Evolutionary conservation across 2,888 invertebrate species (phyloP).

Genomic region (Dryadula phaetusa): DNA sequence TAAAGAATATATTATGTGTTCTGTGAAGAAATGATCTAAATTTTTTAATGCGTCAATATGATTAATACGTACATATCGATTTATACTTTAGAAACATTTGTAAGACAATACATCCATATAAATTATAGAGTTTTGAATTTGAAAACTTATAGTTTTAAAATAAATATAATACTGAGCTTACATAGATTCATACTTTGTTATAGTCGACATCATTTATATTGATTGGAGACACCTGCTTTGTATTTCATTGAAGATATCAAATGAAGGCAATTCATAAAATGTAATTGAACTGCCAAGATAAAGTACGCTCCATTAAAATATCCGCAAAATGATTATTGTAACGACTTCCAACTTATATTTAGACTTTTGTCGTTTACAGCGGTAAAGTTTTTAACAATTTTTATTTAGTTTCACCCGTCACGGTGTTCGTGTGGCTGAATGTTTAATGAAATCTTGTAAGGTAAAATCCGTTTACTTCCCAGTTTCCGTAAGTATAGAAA

Average conservation of each 20-base stretch:
- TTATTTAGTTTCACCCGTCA: neutral
- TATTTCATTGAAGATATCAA: conserved; percentile 34
- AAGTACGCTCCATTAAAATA: conserved; percentile 31
- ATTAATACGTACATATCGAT: too few relatives aligned
- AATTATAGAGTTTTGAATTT: too few relatives aligned
- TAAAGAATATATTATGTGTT: neutral
- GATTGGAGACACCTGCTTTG: conserved; percentile 33
- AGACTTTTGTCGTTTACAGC: neutral
- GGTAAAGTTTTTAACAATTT: neutral
- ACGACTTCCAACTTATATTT: conserved; percentile 21
- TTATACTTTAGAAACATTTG: too few relatives aligned
- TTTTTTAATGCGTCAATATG: too few relatives aligned
- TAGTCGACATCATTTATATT: conserved; percentile 21
- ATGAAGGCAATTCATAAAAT: conserved; percentile 34
- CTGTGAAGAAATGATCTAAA: too few relatives aligned
- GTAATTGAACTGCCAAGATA: conserved; percentile 39
- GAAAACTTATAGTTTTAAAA: neutral
- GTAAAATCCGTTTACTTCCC: neutral
- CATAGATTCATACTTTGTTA: neutral
- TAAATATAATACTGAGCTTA: conserved; percentile 8
- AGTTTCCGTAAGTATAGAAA: too few relatives aligned
- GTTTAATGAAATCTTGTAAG: neutral
- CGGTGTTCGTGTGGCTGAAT: neutral
- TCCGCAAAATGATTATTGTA: conserved; percentile 23
- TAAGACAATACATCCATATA: neutral